Conservation (phyloP, 2,113 vertebrate species). For the Phrynocephalus versicolor region DNA sequence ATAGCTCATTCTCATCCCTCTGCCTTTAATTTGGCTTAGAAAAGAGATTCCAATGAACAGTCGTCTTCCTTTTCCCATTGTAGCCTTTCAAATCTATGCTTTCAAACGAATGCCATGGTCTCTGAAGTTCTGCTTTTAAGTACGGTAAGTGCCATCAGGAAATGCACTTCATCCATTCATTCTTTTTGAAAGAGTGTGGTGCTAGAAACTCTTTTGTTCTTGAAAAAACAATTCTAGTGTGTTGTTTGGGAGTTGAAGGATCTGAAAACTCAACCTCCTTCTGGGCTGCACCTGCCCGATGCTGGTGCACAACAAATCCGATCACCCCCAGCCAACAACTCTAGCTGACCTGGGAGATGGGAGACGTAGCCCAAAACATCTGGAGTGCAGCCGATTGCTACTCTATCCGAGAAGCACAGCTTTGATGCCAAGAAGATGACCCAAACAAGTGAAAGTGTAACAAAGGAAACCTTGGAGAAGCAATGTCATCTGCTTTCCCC, state of each 20-base stretch:
- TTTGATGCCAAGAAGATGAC: conserved; percentile 7
- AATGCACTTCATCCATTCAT: neutral
- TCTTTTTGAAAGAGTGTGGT: neutral
- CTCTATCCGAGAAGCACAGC: neutral
- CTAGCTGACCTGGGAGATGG: neutral
- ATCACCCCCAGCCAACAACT: neutral
- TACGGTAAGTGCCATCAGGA: neutral
- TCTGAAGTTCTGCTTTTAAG: neutral
- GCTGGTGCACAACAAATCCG: neutral
- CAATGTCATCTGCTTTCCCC: neutral
- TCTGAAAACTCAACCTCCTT: neutral
- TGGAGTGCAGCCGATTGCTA: neutral
- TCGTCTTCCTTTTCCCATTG: neutral
- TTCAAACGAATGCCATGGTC: neutral
- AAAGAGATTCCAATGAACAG: neutral
- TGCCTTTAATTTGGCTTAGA: conserved; percentile 18
- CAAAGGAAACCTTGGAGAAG: neutral
- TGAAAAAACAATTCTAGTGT: neutral
- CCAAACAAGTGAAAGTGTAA: conserved; percentile 24
- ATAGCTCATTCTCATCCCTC: neutral
- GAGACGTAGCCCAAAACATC: neutral
- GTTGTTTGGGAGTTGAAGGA: neutral
- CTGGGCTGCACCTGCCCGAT: neutral
- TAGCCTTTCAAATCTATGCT: neutral
- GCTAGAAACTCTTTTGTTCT: neutral